Evolutionary conservation across 2,888 invertebrate genomes (phyloP), one percentile per base, ranked within the genome.

Genomic region (Chrysotoxum bicinctum): DNA sequence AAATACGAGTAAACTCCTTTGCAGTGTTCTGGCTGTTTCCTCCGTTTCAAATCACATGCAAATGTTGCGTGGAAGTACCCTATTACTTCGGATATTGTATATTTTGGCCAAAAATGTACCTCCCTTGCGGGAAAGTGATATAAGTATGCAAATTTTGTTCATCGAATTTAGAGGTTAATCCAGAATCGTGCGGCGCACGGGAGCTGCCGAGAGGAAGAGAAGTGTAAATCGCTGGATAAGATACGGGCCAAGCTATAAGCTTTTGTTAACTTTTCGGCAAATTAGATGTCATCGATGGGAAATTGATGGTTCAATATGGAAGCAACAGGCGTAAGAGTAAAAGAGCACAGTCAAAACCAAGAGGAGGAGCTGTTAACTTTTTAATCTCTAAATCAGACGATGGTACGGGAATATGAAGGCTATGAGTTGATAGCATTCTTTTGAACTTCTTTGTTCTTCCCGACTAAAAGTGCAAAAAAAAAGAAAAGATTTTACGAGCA

Each of bases 231-330:
- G 79, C 79, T 21, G 19, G 16, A 56, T 40, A 58, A 40, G 75
- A 84, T 58, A 64, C 69, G 74, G 16, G 26, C 64, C 69, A 54
- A 32, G 66, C 58, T 58, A 72, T 84, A 79, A 83, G 69, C 66
- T 79, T 79, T 84, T 84, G 79, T 84, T 75, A 84, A 79, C 84
- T 84, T 79, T 84, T 84, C 66, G 80, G 80, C 80, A 84, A 84
- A 84, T 84, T 84, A 84, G 80, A 84, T 80, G 84, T 76, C 84
- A 84, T 80, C 84, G 84, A 84, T 84, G 69, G 75, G 66, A 75
- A 75, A 84, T 75, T 80, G 84, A 84, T 84, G 75, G 60, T 56
- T 80, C 80, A 80, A 84, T 84, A 35, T 68, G 80, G 52, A 37
- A 58, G 84, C 84, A 84, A 84, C 79, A 84, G 84, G 75, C 75